Evolutionary conservation across 2,888 invertebrate species (phyloP).

Genomic region (Athalia circularis): DNA sequence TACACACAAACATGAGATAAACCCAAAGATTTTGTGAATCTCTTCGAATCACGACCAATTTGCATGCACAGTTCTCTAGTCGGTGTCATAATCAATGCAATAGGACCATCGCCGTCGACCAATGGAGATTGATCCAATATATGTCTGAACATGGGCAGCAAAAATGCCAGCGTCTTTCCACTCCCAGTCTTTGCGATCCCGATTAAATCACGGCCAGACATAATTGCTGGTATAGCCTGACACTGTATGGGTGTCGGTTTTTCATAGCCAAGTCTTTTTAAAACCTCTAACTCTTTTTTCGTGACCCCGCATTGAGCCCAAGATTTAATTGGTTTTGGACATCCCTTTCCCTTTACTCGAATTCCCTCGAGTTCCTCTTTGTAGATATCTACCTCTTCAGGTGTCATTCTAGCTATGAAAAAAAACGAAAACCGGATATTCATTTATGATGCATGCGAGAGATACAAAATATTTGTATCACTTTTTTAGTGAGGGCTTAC

Average conservation of each 20-base stretch:
- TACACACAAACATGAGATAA: constrained; percentile 97
- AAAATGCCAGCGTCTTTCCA: constrained; percentile 98
- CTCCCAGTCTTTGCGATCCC: constrained; percentile 99
- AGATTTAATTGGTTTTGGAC: constrained; percentile 94
- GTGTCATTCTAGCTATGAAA: constrained; percentile 84
- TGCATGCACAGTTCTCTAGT: constrained; percentile 99
- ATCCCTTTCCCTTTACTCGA: constrained; percentile 96
- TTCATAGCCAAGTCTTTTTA: constrained; percentile 93
- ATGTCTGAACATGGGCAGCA: constrained; percentile 98
- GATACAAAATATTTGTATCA: constrained; percentile 12
- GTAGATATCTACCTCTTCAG: constrained; percentile 90
- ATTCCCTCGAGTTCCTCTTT: constrained; percentile 95
- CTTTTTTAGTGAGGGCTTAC: constrained; percentile 53
- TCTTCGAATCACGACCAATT: constrained; percentile 96
- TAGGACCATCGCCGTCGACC: constrained; percentile 98
- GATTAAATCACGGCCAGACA: constrained; percentile 97
- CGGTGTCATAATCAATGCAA: constrained; percentile 98
- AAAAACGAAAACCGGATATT: not conserved
- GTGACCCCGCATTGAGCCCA: constrained; percentile 99
- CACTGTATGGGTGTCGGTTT: constrained; percentile 99
- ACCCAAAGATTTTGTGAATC: constrained; percentile 92
- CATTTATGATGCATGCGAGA: not conserved
- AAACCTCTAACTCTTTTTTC: constrained; percentile 93
- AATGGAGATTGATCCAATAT: constrained; percentile 94
- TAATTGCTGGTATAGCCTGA: constrained; percentile 97